These are phyloP conservation scores for Chloromyia formosa DNA, from an alignment of 2,888 invertebrate genomes.

Conservation along the genomic window DNA sequence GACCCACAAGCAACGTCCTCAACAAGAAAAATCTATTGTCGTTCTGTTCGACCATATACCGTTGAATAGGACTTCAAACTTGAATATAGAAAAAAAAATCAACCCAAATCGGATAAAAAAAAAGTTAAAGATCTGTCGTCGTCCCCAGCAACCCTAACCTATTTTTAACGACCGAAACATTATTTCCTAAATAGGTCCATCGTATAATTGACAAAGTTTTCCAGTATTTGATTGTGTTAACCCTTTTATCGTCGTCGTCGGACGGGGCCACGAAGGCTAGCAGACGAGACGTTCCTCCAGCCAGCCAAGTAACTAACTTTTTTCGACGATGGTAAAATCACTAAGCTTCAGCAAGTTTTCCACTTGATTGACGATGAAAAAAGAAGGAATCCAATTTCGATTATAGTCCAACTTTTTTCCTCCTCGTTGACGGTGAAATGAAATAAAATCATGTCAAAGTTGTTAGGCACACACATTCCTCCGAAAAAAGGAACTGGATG, in stretches of 20 bases:
- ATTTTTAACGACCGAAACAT: slow-evolving; percentile 33
- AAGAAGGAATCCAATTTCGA: slow-evolving; percentile 48
- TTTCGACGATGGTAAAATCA: slow-evolving; percentile 12
- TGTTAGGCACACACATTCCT: slow-evolving; percentile 11
- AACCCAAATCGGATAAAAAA: not conserved
- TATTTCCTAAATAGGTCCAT: slow-evolving; percentile 34
- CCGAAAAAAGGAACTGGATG: not conserved
- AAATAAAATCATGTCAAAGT: slow-evolving; percentile 46
- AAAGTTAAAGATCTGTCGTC: not conserved
- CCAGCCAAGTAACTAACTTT: slow-evolving; percentile 27
- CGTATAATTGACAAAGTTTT: slow-evolving; percentile 42
- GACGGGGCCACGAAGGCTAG: not conserved
- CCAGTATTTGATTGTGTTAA: slow-evolving; percentile 33
- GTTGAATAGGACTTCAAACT: too few relatives aligned
- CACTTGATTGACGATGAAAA: slow-evolving; percentile 41
- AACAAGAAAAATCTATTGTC: not conserved
- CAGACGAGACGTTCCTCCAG: not conserved
- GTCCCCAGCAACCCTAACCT: slow-evolving; percentile 22
- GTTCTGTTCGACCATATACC: not conserved
- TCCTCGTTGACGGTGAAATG: slow-evolving; percentile 38
- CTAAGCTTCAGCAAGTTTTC: slow-evolving; percentile 45
- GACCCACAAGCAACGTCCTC: not conserved
- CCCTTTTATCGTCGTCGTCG: not conserved
- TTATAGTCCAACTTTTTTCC: slow-evolving; percentile 47
- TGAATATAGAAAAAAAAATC: not conserved